Percentiles rank a stretch among this genome's conserved stretches.
Evolutionary conservation across 2,888 invertebrate species (phyloP).

Genomic region (Sussaba pulchella): DNA sequence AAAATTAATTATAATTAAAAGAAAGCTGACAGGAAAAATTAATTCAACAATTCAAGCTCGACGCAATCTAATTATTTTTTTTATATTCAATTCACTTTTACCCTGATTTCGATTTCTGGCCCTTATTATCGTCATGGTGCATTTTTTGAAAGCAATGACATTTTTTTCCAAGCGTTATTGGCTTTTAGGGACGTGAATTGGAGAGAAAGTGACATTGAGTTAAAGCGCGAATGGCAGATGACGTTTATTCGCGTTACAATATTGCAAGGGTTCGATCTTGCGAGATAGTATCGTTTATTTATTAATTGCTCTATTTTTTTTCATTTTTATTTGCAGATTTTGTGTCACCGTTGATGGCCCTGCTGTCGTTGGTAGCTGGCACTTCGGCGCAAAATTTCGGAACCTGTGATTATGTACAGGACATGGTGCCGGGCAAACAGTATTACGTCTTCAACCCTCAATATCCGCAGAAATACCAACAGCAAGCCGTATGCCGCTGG

Average conservation of each 20-base stretch:
- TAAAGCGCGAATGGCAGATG: not conserved
- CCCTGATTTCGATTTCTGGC: not conserved
- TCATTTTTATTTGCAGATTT: conserved; percentile 68
- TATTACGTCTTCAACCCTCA: conserved; percentile 85
- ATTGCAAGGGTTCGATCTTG: too few relatives aligned
- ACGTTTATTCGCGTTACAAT: not conserved
- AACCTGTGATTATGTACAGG: conserved; percentile 84
- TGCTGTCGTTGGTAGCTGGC: conserved; percentile 78
- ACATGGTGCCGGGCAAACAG: conserved; percentile 79
- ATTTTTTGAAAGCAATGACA: not conserved
- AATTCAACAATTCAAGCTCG: too few relatives aligned
- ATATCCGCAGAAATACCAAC: conserved; percentile 85
- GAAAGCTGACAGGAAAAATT: too few relatives aligned
- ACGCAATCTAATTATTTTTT: too few relatives aligned
- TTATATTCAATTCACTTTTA: too few relatives aligned
- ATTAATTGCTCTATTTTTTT: conserved; percentile 22
- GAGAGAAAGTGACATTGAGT: conserved; percentile 14
- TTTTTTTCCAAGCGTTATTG: not conserved
- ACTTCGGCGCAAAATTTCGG: conserved; percentile 77
- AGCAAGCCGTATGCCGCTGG: too few relatives aligned
- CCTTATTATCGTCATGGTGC: not conserved
- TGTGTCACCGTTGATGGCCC: conserved; percentile 72
- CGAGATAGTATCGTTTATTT: not conserved
- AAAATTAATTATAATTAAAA: too few relatives aligned
- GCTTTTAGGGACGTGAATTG: not conserved